Percentiles rank a stretch among this genome's conserved stretches.
These are phyloP conservation scores for Heliconius erato DNA, from an alignment of 2,888 invertebrate species.

Conservation along the genomic window DNA sequence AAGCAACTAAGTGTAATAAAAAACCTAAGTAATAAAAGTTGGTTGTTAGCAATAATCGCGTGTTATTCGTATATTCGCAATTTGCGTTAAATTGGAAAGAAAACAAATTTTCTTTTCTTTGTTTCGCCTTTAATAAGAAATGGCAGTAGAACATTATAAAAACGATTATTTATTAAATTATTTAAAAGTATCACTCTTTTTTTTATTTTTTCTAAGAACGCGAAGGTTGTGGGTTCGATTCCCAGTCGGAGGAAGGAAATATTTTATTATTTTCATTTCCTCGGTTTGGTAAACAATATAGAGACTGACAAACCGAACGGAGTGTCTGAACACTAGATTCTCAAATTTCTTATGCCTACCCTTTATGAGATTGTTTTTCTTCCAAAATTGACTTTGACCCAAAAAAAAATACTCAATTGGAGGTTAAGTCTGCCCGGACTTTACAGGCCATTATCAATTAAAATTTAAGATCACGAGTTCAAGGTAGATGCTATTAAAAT, in stretches of 20 bases:
- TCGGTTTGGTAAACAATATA: no score
- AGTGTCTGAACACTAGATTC: no score
- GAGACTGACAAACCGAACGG: no score
- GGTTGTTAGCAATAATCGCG: conserved; percentile 35
- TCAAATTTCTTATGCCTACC: no score
- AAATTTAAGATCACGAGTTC: conserved; percentile 15
- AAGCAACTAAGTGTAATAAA: conserved; percentile 8
- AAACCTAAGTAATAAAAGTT: conserved; percentile 36
- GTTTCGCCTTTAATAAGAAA: conserved; percentile 1
- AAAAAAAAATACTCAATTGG: conserved; percentile 21
- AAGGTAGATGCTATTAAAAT: conserved; percentile 8
- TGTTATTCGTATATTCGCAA: conserved; percentile 20
- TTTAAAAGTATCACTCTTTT: background rate
- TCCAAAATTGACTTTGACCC: conserved; percentile 39
- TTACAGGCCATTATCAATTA: conserved; percentile 25
- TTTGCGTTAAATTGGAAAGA: conserved; percentile 8
- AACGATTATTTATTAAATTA: background rate
- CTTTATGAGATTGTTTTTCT: background rate
- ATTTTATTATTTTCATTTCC: no score
- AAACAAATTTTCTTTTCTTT: conserved; percentile 18
- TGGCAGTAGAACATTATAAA: background rate
- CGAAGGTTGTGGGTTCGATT: no score
- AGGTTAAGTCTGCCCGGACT: conserved; percentile 11
- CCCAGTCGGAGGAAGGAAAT: no score
- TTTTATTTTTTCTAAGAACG: no score